Percentiles rank a stretch among this genome's conserved stretches.
Evolutionary conservation across 2,797 vertebrate species (phyloP).

Genomic region (Lemur catta): DNA sequence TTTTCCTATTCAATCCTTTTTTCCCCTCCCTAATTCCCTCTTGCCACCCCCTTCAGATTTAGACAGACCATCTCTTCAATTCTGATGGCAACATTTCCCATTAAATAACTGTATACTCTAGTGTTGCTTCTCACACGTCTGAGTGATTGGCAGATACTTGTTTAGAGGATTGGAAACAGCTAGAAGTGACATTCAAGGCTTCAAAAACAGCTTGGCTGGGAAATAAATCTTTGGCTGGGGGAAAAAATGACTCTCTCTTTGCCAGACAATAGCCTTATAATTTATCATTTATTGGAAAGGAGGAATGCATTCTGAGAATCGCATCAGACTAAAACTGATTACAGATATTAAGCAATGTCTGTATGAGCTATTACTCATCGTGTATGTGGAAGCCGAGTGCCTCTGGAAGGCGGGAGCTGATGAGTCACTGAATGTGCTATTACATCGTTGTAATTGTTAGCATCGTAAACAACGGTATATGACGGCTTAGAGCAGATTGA

Average conservation of each 20-base stretch:
- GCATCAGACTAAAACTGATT: slow-evolving; percentile 66
- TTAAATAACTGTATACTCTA: slow-evolving; percentile 44
- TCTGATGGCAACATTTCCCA: slow-evolving; percentile 34
- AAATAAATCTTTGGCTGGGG: slow-evolving; percentile 65
- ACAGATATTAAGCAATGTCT: slow-evolving; percentile 71
- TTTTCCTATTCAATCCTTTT: background rate
- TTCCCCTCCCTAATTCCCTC: background rate
- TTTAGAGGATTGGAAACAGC: slow-evolving; percentile 63
- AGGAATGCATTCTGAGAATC: slow-evolving; percentile 65
- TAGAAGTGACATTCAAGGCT: slow-evolving; percentile 63
- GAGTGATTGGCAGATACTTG: slow-evolving; percentile 64
- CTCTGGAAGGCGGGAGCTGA: background rate
- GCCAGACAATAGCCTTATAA: slow-evolving; percentile 47
- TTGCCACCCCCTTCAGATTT: background rate
- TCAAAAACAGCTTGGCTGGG: slow-evolving; percentile 54
- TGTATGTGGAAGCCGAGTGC: background rate
- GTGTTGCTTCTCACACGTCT: background rate
- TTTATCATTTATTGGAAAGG: slow-evolving; percentile 67
- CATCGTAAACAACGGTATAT: slow-evolving; percentile 42
- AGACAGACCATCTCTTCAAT: background rate
- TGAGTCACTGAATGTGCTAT: slow-evolving; percentile 37
- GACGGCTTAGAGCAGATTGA: slow-evolving; percentile 44
- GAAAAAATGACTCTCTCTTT: slow-evolving; percentile 54
- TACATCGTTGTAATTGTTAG: slow-evolving; percentile 6
- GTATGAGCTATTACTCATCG: slow-evolving; percentile 16